A percentile compares a stretch with the other conserved stretches of the same genome.
Evolutionary conservation across 2,888 invertebrate species (phyloP).

Genomic region (Caenorhabditis angaria): DNA sequence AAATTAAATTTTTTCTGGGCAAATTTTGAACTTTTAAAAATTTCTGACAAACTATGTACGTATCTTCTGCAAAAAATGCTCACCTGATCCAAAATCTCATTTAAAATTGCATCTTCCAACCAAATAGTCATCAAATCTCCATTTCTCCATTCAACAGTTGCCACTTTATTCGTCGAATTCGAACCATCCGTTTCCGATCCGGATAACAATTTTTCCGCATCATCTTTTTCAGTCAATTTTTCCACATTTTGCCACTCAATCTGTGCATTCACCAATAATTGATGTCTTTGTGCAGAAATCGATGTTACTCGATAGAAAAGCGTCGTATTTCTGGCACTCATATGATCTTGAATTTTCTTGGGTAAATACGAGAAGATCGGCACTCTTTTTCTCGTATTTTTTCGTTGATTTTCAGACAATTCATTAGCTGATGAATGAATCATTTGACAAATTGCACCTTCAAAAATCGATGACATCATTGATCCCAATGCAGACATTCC

Average conservation of each 20-base stretch:
- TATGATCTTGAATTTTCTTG: slow-evolving; percentile 59
- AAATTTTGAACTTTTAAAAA: too few species aligned
- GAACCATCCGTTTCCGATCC: slow-evolving; percentile 14
- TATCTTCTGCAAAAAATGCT: too few species aligned
- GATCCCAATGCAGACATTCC: slow-evolving; percentile 38
- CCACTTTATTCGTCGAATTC: slow-evolving; percentile 36
- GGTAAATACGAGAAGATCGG: slow-evolving; percentile 61
- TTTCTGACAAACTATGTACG: too few species aligned
- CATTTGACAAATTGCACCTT: slow-evolving; percentile 29
- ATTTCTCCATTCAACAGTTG: slow-evolving; percentile 53
- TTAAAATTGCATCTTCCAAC: slow-evolving; percentile 67
- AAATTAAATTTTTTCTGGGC: neutral
- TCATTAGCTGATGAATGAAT: slow-evolving; percentile 30
- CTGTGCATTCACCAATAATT: slow-evolving; percentile 56
- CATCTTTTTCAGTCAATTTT: slow-evolving; percentile 25
- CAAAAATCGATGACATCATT: slow-evolving; percentile 32
- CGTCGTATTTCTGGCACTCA: slow-evolving; percentile 49
- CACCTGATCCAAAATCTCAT: slow-evolving; percentile 66
- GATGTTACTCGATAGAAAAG: slow-evolving; percentile 44
- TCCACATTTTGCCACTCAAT: slow-evolving; percentile 66
- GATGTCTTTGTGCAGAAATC: slow-evolving; percentile 59
- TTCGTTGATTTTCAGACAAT: too few species aligned
- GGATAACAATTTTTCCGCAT: slow-evolving; percentile 13
- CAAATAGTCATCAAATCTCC: slow-evolving; percentile 62
- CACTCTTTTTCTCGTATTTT: slow-evolving; percentile 48